Percentiles rank a stretch among this genome's conserved stretches.
These are phyloP conservation scores for Euthynnus affinis DNA, from an alignment of 2,797 vertebrate genomes.

Conservation along the genomic window DNA sequence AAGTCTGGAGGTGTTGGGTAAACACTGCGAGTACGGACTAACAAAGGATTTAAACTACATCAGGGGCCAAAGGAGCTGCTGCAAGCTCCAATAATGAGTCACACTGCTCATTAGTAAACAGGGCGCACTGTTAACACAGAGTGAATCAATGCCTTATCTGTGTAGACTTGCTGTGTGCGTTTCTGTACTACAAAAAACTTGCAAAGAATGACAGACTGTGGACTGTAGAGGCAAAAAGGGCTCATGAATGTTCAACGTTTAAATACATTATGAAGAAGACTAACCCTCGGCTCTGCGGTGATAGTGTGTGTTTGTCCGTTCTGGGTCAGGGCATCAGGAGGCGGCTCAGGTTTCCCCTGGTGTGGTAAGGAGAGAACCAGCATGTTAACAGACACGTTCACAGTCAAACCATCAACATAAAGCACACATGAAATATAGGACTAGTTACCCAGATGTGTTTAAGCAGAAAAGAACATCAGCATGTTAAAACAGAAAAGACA, in stretches of 20 bases:
- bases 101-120: slow-evolving; percentile 67
- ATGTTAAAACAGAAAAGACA: neutral
- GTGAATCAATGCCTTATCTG: slow-evolving; percentile 69
- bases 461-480: neutral
- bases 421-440: neutral
- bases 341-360: slow-evolving; percentile 86
- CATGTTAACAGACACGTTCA: slow-evolving; percentile 20
- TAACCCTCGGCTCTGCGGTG: slow-evolving; percentile 81
- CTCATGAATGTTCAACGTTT: neutral
- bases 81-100: slow-evolving; percentile 61
- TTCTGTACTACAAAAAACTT: slow-evolving; percentile 20
- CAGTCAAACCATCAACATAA: neutral
- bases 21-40: neutral
- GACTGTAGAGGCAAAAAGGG: slow-evolving; percentile 1
- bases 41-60: slow-evolving; percentile 16
- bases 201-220: slow-evolving; percentile 7
- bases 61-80: slow-evolving; percentile 35
- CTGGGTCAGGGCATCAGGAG: slow-evolving; percentile 73
- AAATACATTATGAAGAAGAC: slow-evolving; percentile 19
- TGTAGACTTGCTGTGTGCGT: slow-evolving; percentile 43
- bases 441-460: neutral
- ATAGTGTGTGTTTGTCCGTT: slow-evolving; percentile 80
- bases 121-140: slow-evolving; percentile 38
- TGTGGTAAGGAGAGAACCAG: slow-evolving; percentile 20
- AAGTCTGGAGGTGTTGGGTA: slow-evolving; percentile 4